phyloP scores from a whole-genome alignment of 2,888 invertebrate genomes.

The Galerucella calmariensis region DNA sequence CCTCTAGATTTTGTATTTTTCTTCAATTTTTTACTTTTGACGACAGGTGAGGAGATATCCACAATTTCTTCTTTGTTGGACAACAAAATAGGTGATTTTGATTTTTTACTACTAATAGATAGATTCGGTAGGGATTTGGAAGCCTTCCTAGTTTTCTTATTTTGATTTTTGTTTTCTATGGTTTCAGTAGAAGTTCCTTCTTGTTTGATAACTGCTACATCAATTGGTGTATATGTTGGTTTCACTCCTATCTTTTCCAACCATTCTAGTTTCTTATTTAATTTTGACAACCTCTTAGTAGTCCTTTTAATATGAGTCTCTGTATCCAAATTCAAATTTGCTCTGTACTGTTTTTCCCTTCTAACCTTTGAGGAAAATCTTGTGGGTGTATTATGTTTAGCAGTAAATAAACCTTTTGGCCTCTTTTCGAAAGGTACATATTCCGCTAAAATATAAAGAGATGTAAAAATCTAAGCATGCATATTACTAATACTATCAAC shows the following conservation, averaged over 20 bases:
- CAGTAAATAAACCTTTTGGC: constrained; percentile 65
- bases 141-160: constrained; percentile 23
- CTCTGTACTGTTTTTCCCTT: constrained; percentile 65
- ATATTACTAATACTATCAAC: too few species aligned
- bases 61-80: constrained; percentile 6
- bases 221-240: constrained; percentile 68
- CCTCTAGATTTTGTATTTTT: constrained; percentile 31
- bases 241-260: constrained; percentile 67
- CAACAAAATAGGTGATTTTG: neutral
- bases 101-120: neutral
- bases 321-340: constrained; percentile 61
- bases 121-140: neutral
- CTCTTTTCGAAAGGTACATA: constrained; percentile 77
- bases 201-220: constrained; percentile 60
- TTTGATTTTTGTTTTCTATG: constrained; percentile 33
- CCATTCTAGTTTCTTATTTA: constrained; percentile 66
- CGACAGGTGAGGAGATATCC: constrained; percentile 12
- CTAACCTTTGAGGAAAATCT: constrained; percentile 65
- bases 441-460: constrained; percentile 66
- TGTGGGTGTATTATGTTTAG: constrained; percentile 62
- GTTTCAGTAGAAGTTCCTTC: constrained; percentile 4
- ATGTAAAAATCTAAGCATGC: neutral
- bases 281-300: constrained; percentile 62
- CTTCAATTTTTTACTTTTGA: constrained; percentile 33
- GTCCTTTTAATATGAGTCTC: constrained; percentile 63